These are phyloP conservation scores for Falco novaeseelandiae DNA, from an alignment of 2,797 vertebrate genomes.

Conservation along the genomic window DNA sequence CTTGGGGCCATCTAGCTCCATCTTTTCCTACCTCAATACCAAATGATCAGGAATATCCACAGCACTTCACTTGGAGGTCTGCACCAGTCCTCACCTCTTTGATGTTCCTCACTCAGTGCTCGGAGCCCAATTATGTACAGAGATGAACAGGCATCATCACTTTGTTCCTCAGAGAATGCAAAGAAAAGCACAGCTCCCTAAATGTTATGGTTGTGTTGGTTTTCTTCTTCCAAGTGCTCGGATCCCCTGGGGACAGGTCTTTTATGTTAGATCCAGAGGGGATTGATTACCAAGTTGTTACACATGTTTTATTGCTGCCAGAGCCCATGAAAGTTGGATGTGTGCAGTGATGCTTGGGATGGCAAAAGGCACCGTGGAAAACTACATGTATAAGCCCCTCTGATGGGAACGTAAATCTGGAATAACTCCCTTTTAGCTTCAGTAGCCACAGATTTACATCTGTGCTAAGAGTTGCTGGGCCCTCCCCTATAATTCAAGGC, in stretches of 20 bases:
- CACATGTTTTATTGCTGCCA: not conserved
- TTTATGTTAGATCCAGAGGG: not conserved
- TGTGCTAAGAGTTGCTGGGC: not conserved
- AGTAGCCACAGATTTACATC: slow-evolving; percentile 26
- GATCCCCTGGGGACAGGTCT: not conserved
- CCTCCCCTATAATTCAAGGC: slow-evolving; percentile 2
- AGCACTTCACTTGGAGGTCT: not conserved
- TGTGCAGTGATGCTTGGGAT: not conserved
- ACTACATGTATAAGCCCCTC: not conserved
- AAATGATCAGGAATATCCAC: not conserved
- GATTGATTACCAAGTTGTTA: not conserved
- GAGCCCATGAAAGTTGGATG: not conserved
- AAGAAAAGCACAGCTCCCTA: not conserved
- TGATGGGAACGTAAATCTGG: slow-evolving; percentile 18
- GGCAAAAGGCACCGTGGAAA: slow-evolving; percentile 5
- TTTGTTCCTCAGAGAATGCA: not conserved
- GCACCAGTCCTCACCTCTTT: not conserved
- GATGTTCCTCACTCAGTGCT: not conserved
- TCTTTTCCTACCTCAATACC: not conserved
- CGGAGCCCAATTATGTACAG: not conserved
- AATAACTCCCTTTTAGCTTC: slow-evolving; percentile 48
- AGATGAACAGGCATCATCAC: not conserved
- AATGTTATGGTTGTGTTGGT: not conserved
- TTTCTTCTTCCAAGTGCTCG: slow-evolving; percentile 15
- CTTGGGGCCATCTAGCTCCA: not conserved